Base-by-base conservation (phyloP, 2,113 vertebrate genomes). In the Pseudolaguvia tuberculata region DNA sequence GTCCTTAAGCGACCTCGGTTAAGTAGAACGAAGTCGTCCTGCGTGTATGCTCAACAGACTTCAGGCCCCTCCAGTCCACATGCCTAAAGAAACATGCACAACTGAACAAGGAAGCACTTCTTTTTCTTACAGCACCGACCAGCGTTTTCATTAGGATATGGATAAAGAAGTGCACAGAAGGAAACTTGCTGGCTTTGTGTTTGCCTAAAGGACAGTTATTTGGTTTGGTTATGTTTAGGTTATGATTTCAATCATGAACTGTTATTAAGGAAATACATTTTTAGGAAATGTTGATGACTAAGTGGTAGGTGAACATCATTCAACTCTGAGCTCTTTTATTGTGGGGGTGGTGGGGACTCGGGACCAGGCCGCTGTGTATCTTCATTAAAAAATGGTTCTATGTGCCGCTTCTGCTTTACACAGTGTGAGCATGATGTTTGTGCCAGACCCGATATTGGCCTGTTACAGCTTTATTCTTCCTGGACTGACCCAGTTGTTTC, bases 371-470 rank as follows among this genome's bases (percentile, higher is more conserved):
- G 1, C 31, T n/a, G 23, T 27, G 45, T 55, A 21, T 56, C 35
- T 45, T 75, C 29, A 55, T 61, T 76, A 53, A 25, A 48, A 77
- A 63, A 71, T 55, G 31, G 29, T 70, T 72, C 29, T 70, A 62
- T 42, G 70, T 63, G 50, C 18, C 9, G 25, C 8, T 58, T 74
- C 42, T 42, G 58, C 52, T 70, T 58, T 35, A 6, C 20, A 47
- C 18, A 31, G 76, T 77, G 62, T 51, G 5, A 68, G 7, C 62
- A 72, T 62, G 69, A 57, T 56, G 47, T 55, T 21, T 5, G 25
- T 42, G 48, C 27, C 68, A 61, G 62, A 55, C 53, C 45, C 55
- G n/a, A 61, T 59, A 23, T 27, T 59, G 23, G 17, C 12, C 65
- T 39, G 58, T 56, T 35, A 27, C 20, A 12, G 73, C 77, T 73